Conservation (phyloP, 2,113 vertebrate genomes). For the Enhydra lutris region DNA sequence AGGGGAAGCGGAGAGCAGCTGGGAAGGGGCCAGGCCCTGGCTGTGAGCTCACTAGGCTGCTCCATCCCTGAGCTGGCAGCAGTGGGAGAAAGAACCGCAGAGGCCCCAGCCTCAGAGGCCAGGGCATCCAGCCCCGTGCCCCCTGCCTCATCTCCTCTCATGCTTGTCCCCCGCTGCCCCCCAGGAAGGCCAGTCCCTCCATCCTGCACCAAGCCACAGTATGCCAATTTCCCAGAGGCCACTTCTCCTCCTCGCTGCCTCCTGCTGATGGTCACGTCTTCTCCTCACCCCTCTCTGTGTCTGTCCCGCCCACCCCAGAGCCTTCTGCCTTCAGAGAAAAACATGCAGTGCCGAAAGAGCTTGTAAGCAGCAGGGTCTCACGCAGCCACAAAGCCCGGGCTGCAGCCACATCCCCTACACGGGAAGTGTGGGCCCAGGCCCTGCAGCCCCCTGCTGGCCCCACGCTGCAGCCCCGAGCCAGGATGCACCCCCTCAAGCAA, state of each 20-base stretch:
- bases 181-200: background rate
- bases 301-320: background rate
- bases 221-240: background rate
- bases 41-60: background rate
- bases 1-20: background rate
- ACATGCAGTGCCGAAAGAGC: background rate
- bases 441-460: background rate
- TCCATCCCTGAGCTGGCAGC: background rate
- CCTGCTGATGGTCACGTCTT: background rate
- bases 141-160: background rate
- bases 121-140: background rate
- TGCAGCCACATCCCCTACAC: background rate
- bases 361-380: background rate
- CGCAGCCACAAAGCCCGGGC: background rate
- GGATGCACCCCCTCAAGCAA: background rate
- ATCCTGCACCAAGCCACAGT: background rate
- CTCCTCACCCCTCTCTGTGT: background rate
- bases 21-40: background rate
- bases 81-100: background rate
- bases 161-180: background rate
- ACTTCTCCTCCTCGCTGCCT: background rate
- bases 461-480: background rate
- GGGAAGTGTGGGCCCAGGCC: background rate
- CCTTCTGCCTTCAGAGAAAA: background rate
- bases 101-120: background rate